Percentiles rank a stretch among this genome's conserved stretches.
Conservation (phyloP, 2,888 invertebrate species). For the Ecdyonurus torrentis region DNA sequence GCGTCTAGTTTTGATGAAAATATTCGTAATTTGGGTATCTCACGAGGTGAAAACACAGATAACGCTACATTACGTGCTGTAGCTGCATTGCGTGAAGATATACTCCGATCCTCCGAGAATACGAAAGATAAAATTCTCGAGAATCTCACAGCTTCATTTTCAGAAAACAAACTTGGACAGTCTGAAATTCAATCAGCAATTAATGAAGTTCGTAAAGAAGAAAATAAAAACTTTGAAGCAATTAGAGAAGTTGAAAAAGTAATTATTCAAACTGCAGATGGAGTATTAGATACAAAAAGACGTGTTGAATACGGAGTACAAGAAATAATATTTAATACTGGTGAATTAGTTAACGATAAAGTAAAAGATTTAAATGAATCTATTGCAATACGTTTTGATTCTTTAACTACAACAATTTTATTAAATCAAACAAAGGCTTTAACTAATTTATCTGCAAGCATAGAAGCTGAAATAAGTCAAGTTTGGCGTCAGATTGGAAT, state of each 20-base stretch:
- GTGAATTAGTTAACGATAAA: slow-evolving; percentile 47
- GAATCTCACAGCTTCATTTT: background rate
- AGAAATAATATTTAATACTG: slow-evolving; percentile 40
- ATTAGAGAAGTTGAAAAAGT: slow-evolving; percentile 60
- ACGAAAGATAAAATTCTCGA: background rate
- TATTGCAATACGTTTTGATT: slow-evolving; percentile 35
- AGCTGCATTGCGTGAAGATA: background rate
- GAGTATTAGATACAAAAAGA: slow-evolving; percentile 66
- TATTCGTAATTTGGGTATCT: background rate
- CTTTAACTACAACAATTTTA: slow-evolving; percentile 48
- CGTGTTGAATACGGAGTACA: slow-evolving; percentile 71
- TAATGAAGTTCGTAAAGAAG: background rate
- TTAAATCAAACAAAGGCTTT: slow-evolving; percentile 54
- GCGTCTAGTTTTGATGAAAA: background rate
- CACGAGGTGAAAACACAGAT: background rate
- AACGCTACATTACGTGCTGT: background rate
- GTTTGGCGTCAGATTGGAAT: slow-evolving; percentile 84
- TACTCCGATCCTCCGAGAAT: background rate
- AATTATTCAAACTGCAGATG: slow-evolving; percentile 66
- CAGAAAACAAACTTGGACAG: background rate
- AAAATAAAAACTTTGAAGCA: slow-evolving; percentile 26
- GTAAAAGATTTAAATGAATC: slow-evolving; percentile 46
- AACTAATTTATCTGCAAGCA: slow-evolving; percentile 54
- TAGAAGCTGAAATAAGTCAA: slow-evolving; percentile 65
- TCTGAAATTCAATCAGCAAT: background rate